A percentile compares a stretch with the other conserved stretches of the same genome.
Evolutionary conservation across 2,888 invertebrate genomes (phyloP).

Genomic region (Folsomia manolachei): DNA sequence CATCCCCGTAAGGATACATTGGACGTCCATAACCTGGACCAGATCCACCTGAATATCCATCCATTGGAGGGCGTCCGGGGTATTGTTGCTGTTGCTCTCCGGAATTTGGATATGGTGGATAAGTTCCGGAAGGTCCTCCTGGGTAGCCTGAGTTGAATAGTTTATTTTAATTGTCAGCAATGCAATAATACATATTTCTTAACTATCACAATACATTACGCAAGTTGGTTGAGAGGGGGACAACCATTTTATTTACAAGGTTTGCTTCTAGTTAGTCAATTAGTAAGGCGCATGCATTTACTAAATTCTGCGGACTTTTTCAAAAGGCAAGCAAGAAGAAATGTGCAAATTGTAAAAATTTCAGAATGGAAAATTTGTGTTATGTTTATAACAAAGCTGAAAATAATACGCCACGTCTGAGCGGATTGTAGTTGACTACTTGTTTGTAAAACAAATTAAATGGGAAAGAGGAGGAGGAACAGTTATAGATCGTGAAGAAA

Average conservation of each 20-base stretch:
- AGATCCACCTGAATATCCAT: constrained; percentile 9
- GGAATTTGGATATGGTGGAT: constrained; percentile 56
- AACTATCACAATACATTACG: no score
- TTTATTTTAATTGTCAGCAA: no score
- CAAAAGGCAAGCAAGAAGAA: neutral
- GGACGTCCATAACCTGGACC: constrained; percentile 52
- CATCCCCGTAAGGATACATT: constrained; percentile 53
- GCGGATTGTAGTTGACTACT: no score
- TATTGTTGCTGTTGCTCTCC: constrained; percentile 54
- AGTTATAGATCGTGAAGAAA: neutral
- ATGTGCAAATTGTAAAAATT: no score
- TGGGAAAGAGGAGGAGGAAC: neutral
- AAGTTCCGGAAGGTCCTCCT: constrained; percentile 54
- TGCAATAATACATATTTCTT: no score
- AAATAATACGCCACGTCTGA: no score
- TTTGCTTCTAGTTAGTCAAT: no score
- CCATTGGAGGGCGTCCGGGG: constrained; percentile 54
- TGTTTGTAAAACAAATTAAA: no score
- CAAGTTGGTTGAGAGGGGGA: no score
- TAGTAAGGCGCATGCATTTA: neutral
- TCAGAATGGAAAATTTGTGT: no score
- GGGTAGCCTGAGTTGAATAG: constrained; percentile 57
- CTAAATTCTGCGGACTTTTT: neutral
- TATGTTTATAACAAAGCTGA: no score
- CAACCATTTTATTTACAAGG: no score